Base-by-base conservation (phyloP, 2,113 vertebrate species). In the Dipodomys ordii region DNA sequence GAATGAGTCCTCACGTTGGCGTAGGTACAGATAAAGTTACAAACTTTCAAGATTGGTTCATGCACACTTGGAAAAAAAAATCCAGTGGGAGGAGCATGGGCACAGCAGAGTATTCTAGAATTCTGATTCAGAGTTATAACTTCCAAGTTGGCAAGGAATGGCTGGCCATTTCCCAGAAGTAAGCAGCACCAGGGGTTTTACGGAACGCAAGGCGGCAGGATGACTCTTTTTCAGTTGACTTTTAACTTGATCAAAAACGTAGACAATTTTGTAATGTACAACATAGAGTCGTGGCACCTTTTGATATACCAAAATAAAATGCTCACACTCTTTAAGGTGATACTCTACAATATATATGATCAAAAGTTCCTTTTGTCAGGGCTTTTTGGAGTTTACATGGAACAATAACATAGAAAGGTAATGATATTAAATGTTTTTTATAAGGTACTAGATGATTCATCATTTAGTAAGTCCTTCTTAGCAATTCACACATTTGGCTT, bases 141-240 rank as follows among this genome's bases (percentile, higher is more conserved):
- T 30, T 94, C 30, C 39, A 72, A 27, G 4, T 67, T 93, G 92
- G 72, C 74, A 77, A 79, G 53, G 30, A 44, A 57, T 25, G 32
- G 32, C 12, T 53, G 49, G 78, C 1, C 0, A 20, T 89, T 96
- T 96, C 28, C 46, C 74, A 73, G 84, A 89, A 91, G 23, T 27
- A 83, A 80, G 19, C 23, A 18, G 2, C 18, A 49, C 10, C 15
- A 8, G 32, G 22, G n/a, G 18, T 82, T 88, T 73, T 27, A 69
- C 4, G 68, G 12, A 91, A 95, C 93, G 44, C 92, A 90, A 94
- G 96, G 71, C 91, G 94, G 95, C 94, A 95, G 73, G 68, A 67
- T 82, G 87, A 28, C 22, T 83, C 90, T 91, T 93, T 78, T n/a
- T 18, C 87, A 94, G 5, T 82, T 83, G 16, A 78, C 28, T 27